Conservation (phyloP, 1,140 invertebrate species). For the Venturia canescens region DNA sequence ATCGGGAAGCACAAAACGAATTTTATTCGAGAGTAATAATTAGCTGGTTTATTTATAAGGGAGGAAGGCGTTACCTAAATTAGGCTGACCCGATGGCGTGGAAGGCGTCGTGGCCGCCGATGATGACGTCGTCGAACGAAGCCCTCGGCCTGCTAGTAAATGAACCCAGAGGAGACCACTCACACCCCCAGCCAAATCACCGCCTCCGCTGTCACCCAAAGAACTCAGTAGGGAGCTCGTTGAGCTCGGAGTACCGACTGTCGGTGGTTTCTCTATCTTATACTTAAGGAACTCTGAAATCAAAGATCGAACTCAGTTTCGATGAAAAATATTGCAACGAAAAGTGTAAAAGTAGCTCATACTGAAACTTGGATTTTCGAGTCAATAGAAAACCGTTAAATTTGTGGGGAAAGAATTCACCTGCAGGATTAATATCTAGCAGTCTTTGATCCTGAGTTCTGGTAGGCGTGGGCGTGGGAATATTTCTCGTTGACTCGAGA, state of each 20-base stretch:
- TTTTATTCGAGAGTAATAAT: no score
- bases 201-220: constrained; percentile 67
- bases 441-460: constrained; percentile 82
- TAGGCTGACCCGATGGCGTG: constrained; percentile 79
- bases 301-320: constrained; percentile 22
- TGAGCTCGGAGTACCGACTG: constrained; percentile 76
- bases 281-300: constrained; percentile 91
- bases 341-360: constrained; percentile 27
- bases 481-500: constrained; percentile 77
- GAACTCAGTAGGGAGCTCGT: constrained; percentile 74
- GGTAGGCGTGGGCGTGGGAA: constrained; percentile 86
- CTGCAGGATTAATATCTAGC: constrained; percentile 92
- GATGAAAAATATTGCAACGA: neutral
- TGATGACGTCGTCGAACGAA: constrained; percentile 86
- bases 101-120: constrained; percentile 82
- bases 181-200: constrained; percentile 81
- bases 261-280: constrained; percentile 89
- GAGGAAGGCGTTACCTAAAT: constrained; percentile 64
- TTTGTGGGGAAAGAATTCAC: no score
- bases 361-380: no score
- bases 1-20: no score
- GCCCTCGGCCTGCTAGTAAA: constrained; percentile 90
- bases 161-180: constrained; percentile 95
- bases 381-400: no score
- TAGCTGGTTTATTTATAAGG: neutral